A percentile compares a stretch with the other conserved stretches of the same genome.
Conservation (phyloP, 2,888 invertebrate species). For the Ectemnius lituratus region DNA sequence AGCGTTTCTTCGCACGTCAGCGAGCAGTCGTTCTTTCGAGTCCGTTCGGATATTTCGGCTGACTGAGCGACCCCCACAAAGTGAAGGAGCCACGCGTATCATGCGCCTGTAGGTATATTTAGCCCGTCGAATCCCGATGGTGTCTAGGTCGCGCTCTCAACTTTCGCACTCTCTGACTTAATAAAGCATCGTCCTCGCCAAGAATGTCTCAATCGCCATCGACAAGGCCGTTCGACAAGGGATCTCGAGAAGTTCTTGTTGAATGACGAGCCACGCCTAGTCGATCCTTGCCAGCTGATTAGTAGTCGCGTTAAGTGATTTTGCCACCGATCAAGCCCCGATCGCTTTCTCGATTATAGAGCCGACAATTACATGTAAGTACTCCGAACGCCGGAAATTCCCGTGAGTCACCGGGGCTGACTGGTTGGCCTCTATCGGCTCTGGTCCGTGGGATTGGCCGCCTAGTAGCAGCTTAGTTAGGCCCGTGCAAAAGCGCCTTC, state of each 20-base stretch:
- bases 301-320: not conserved
- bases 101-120: constrained; percentile 50
- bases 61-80: not conserved
- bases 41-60: not conserved
- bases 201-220: not conserved
- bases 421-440: constrained; percentile 25
- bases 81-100: constrained; percentile 23
- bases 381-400: constrained; percentile 44
- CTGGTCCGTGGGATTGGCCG: constrained; percentile 23
- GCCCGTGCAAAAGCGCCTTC: constrained; percentile 13
- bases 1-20: constrained; percentile 46
- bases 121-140: constrained; percentile 39
- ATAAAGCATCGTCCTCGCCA: constrained; percentile 10
- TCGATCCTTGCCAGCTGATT: too few relatives aligned
- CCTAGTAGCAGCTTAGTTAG: too few relatives aligned
- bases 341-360: not conserved
- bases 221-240: not conserved
- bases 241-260: not conserved
- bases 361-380: constrained; percentile 10
- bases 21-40: not conserved
- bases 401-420: constrained; percentile 48
- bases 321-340: not conserved
- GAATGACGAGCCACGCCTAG: too few relatives aligned
- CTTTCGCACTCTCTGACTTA: constrained; percentile 24
- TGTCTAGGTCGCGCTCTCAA: constrained; percentile 62